Conservation (phyloP, 2,888 invertebrate species). For the Tachina grossa region DNA sequence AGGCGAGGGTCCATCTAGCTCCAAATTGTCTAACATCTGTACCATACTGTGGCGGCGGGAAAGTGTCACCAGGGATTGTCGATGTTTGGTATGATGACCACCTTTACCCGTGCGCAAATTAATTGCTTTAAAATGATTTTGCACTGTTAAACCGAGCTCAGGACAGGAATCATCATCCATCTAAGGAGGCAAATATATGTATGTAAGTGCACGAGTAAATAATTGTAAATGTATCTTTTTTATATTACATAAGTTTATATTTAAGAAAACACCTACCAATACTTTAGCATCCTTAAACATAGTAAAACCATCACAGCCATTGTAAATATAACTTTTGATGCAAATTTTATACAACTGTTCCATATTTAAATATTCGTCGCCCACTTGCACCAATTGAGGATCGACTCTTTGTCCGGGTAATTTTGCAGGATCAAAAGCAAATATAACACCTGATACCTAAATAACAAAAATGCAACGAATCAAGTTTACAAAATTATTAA, state of each 20-base stretch:
- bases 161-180: slow-evolving; percentile 93
- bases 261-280: slow-evolving; percentile 84
- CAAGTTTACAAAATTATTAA: background rate
- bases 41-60: slow-evolving; percentile 91
- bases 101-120: slow-evolving; percentile 89
- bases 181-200: slow-evolving; percentile 82
- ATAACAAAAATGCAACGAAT: background rate
- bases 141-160: slow-evolving; percentile 91
- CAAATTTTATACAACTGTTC: slow-evolving; percentile 90
- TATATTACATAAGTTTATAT: background rate
- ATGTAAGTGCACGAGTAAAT: background rate
- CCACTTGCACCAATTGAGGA: slow-evolving; percentile 89
- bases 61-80: slow-evolving; percentile 92
- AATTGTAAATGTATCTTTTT: background rate
- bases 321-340: slow-evolving; percentile 91
- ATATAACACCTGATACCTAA: slow-evolving; percentile 89
- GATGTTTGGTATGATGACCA: slow-evolving; percentile 88
- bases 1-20: slow-evolving; percentile 89
- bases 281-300: slow-evolving; percentile 89
- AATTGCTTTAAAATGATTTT: slow-evolving; percentile 95
- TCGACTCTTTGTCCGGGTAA: slow-evolving; percentile 89
- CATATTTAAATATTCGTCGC: slow-evolving; percentile 90
- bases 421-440: slow-evolving; percentile 89
- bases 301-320: slow-evolving; percentile 93
- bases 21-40: slow-evolving; percentile 88